A percentile compares a stretch with the other conserved stretches of the same genome.
Evolutionary conservation across 2,888 invertebrate species (phyloP).

Genomic region (Agonopterix subpropinquella): DNA sequence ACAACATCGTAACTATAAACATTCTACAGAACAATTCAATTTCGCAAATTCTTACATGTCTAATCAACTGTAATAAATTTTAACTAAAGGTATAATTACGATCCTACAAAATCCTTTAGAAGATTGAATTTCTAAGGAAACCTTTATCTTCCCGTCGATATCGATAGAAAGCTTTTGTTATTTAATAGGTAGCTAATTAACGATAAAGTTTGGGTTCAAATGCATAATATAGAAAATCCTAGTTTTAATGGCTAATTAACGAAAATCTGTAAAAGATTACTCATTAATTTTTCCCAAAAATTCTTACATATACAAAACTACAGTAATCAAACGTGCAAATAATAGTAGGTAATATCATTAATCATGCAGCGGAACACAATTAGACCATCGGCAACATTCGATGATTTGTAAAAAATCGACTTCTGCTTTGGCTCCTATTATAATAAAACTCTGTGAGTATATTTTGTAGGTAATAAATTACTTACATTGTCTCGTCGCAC

Average conservation of each 20-base stretch:
- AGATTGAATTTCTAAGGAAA: constrained; percentile 3
- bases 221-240: constrained; percentile 10
- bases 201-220: background rate
- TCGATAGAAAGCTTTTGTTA: background rate
- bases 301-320: constrained; percentile 22
- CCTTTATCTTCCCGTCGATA: constrained; percentile 2
- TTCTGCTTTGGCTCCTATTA: constrained; percentile 45
- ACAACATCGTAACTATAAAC: constrained; percentile 15
- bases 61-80: constrained; percentile 2
- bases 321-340: constrained; percentile 50
- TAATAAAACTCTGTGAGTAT: constrained; percentile 44
- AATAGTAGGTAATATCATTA: constrained; percentile 6
- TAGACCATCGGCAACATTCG: constrained; percentile 55
- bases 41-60: constrained; percentile 46
- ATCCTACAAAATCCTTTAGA: constrained; percentile 1
- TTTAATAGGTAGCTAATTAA: background rate
- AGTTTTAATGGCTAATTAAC: no score
- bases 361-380: constrained; percentile 56
- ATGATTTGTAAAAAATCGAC: constrained; percentile 43
- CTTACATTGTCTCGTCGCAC: constrained; percentile 72
- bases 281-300: no score
- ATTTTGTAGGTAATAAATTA: constrained; percentile 58
- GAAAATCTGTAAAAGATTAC: no score
- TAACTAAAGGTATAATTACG: constrained; percentile 3
- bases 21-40: constrained; percentile 48